Base-by-base conservation (phyloP, 2,888 invertebrate species). In the Pycnomerus fuliginosus region DNA sequence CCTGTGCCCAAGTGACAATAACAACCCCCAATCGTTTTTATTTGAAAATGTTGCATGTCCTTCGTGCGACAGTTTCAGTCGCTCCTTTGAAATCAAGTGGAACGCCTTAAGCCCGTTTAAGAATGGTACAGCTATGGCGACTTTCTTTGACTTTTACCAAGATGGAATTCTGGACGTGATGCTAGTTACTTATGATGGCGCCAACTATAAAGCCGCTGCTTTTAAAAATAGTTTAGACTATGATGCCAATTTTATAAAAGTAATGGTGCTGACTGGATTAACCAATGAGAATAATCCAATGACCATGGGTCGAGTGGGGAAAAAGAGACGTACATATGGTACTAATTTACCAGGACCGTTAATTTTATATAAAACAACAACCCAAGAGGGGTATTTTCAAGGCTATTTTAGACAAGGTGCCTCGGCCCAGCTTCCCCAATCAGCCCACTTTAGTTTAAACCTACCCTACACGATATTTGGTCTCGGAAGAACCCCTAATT, bases 401-500 rank as follows among this genome's bases (percentile, higher is more conserved):
- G 94, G 94, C 0, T 80, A 80, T 34, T 78, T 80, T 33, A 82
- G 91, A 50, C 84, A 82, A 46, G 91, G 91, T 15, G 83, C 85
- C 11, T 90, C 91, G 35, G 86, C 89, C 0, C 97, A 98, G 68
- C 70, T 96, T 30, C 85, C 93, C 0, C 95, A 96, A 70, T 92
- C 94, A 14, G 90, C 94, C 1, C 89, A 96, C 68, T 88, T 89
- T 68, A 83, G 94, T 1, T 77, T 99, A n/a, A 93, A 95, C 70
- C 74, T 97, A 40, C 98, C 99, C 0, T 99, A 93, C 70, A 88
- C 89, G 0, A 87, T 95, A 52, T 98, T 99, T 73, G 99, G 99
- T 1, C 76, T 99, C n/a, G 99, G 98, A 2, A 82, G 95, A 44
- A 95, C 95, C 22, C 97, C 98, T 1, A 99, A 99, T 74, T 99